A percentile compares a stretch with the other conserved stretches of the same genome.
phyloP scores from a whole-genome alignment of 2,888 invertebrate genomes.

The Allacma fusca region DNA sequence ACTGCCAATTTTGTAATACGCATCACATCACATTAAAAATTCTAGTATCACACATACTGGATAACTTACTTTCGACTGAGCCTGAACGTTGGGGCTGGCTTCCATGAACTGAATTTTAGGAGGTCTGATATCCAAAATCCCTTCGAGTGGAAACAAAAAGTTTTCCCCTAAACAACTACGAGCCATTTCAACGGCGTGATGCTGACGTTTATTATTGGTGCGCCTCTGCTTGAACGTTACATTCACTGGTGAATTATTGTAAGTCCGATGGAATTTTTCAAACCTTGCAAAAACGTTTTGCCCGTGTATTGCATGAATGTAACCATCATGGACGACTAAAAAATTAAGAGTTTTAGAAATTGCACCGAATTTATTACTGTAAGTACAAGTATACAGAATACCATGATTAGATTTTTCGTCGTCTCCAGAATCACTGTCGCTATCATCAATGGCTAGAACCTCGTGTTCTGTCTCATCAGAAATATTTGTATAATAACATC shows the following conservation, averaged over 20 bases:
- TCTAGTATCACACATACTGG: too few relatives aligned
- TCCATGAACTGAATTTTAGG: conserved; percentile 66
- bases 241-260: conserved; percentile 79
- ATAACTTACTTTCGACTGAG: too few relatives aligned
- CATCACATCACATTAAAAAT: too few relatives aligned
- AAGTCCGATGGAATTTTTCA: conserved; percentile 75
- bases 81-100: background rate
- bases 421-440: background rate
- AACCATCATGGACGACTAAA: conserved; percentile 20
- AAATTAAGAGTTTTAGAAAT: background rate
- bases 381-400: too few relatives aligned
- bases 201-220: conserved; percentile 73
- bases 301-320: conserved; percentile 3
- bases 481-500: conserved; percentile 9
- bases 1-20: too few relatives aligned
- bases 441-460: background rate
- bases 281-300: conserved; percentile 76
- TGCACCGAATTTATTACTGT: too few relatives aligned
- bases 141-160: conserved; percentile 75
- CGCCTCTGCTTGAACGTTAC: conserved; percentile 77
- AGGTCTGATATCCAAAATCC: conserved; percentile 65
- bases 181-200: conserved; percentile 76
- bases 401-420: background rate
- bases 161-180: conserved; percentile 71
- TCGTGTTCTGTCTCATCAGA: background rate